Evolutionary conservation across 2,113 vertebrate species (phyloP), one percentile per base, ranked within the genome.

Genomic region (Amia ocellicauda): DNA sequence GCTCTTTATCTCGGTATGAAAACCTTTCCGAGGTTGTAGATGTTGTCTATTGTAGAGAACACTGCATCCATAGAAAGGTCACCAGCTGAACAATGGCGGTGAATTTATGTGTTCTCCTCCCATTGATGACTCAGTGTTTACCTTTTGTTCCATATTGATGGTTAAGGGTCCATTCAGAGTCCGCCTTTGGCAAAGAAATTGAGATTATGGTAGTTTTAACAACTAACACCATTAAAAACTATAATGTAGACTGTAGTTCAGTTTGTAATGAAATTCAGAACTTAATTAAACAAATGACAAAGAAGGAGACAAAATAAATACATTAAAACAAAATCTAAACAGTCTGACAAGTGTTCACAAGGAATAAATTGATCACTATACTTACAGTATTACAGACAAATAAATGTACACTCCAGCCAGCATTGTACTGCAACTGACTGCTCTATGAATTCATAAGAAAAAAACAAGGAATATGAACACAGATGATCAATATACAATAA

Each of bases 21-120:
- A 19, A 23, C 17, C 29, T 2, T 20, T 40, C 3, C 24, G 31
- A 11, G 11, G 14, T 55, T 55, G 26, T 14, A 17, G 26, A 14
- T 3, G 53, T 14, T 16, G 36, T 19, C 49, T 29, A 17, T 3
- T 50, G 55, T 47, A 60, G 42, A 36, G 68, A 42, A 47, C 29
- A 54, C 58, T 49, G n/a, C 28, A 17, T 52, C 23, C 43, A 45
- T 27, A 42, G 42, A 55, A 55, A 60, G 27, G 60, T 42, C 49
- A 43, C 45, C 50, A 51, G 29, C 3, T 31, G n/a, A 23, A 69
- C 23, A 49, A 69, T 50, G 17, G 42, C 22, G 13, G 20, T 60
- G 55, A 43, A 47, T 47, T n/a, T 22, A 41, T 49, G 31, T 60
- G 58, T 27, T 65, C 57, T 27, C 43, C 54, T 64, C 62, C 63